Evolutionary conservation across 2,888 invertebrate genomes (phyloP), one percentile per base, ranked within the genome.

Genomic region (Mythimna lalbum): DNA sequence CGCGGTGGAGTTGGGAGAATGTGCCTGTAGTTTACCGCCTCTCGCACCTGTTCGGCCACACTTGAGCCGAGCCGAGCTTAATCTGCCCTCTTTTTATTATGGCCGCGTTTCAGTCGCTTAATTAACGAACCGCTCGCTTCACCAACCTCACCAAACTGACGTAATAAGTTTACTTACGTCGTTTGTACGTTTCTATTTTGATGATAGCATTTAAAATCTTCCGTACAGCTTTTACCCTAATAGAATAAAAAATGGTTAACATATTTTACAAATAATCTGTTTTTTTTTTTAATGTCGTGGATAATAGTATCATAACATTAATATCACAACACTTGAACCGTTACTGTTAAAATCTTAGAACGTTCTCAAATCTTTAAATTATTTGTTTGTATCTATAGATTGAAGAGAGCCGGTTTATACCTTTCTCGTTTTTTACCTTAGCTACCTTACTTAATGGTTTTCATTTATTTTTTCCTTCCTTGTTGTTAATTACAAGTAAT

Each of bases 41-140:
- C 83, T 88, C 89, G 88, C 91, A 92, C 93, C 92, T 92, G 92
- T 86, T 88, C 89, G 83, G 86, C 91, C 88, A 88, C 88, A 88
- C 87, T 88, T 86, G 86, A 87, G 87, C 86, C 84, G 78, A 82
- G 85, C 82, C 69, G 80, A 82, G 86, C 86, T 86, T 91, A 91
- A 91, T 91, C 90, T 90, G 75, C 85, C 85, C 88, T 89, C 88
- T 90, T 91, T 91, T 91, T 91, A 90, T 90, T 88, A 90, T 86
- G 81, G 85, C 87, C 85, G 81, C 86, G 86, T 87, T 90, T 90
- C 86, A 86, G 87, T 83, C 86, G 88, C 87, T 90, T 91, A 91
- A 91, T 91, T 91, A 91, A 90, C 88, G 86, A 85, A 88, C 87
- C 84, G 80, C 84, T 86, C 85, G 86, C 88, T 88, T 87, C 84